A percentile compares a stretch with the other conserved stretches of the same genome.
Evolutionary conservation across 2,888 invertebrate species (phyloP).

Genomic region (Resseliella maxima): DNA sequence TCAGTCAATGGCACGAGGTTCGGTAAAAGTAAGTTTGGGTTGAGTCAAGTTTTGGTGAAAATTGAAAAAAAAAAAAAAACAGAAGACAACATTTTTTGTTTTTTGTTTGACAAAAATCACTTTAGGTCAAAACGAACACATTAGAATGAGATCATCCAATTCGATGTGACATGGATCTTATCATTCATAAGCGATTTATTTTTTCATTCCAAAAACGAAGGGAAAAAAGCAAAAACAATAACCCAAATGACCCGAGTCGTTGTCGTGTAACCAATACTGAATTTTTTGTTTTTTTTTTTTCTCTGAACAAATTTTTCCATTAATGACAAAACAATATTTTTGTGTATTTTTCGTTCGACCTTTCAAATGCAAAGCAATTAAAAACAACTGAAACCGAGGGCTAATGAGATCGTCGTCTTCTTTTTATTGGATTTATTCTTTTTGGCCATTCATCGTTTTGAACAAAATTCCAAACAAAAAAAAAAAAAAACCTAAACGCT

Average conservation of each 20-base stretch:
- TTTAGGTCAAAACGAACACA: conserved; percentile 12
- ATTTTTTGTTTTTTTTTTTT: neutral
- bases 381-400: neutral
- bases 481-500: neutral
- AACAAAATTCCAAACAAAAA: neutral
- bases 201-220: neutral
- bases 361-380: neutral
- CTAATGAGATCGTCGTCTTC: neutral
- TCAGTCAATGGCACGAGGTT: too few species aligned
- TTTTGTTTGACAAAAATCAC: neutral
- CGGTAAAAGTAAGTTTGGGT: too few species aligned
- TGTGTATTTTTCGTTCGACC: neutral
- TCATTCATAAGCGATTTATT: neutral
- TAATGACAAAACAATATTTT: neutral
- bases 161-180: neutral
- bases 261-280: neutral
- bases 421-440: neutral
- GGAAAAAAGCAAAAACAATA: conserved; percentile 4
- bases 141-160: conserved; percentile 51
- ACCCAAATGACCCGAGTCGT: neutral
- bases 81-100: too few species aligned
- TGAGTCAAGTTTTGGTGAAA: too few species aligned
- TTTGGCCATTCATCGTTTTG: neutral
- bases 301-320: neutral
- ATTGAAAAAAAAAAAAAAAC: too few species aligned